Conservation (phyloP, 2,797 vertebrate genomes). For the Acipenser transmontanus region DNA sequence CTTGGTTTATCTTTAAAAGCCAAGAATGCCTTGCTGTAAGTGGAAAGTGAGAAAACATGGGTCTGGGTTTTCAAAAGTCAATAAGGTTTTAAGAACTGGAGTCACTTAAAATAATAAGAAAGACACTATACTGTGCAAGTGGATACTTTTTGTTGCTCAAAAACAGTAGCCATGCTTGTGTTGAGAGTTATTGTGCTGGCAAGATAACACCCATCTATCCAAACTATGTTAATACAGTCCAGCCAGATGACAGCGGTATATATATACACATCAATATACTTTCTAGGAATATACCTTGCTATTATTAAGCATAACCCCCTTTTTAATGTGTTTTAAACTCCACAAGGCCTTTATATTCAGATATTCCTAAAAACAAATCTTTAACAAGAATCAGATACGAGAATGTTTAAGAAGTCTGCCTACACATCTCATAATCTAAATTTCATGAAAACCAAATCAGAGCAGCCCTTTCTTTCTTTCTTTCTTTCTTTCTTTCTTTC, state of each 20-base stretch:
- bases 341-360: background rate
- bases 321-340: too few species aligned
- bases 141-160: too few species aligned
- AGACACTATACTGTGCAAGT: too few species aligned
- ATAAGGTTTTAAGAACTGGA: background rate
- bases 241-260: too few species aligned
- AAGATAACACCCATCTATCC: too few species aligned
- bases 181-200: too few species aligned
- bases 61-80: background rate
- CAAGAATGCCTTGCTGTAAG: background rate
- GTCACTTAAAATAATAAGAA: too few species aligned
- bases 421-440: slow-evolving; percentile 10
- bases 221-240: too few species aligned
- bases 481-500: background rate
- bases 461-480: background rate
- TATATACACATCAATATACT: too few species aligned
- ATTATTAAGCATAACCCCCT: too few species aligned
- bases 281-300: too few species aligned
- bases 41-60: background rate
- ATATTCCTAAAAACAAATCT: slow-evolving; percentile 10
- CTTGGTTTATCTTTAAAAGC: background rate
- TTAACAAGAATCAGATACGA: slow-evolving; percentile 10
- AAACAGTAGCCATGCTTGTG: too few species aligned
- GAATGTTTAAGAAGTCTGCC: slow-evolving; percentile 4
- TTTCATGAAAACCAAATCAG: background rate